Base-by-base conservation (phyloP, 2,888 invertebrate species). In the Synanthedon vespiformis region DNA sequence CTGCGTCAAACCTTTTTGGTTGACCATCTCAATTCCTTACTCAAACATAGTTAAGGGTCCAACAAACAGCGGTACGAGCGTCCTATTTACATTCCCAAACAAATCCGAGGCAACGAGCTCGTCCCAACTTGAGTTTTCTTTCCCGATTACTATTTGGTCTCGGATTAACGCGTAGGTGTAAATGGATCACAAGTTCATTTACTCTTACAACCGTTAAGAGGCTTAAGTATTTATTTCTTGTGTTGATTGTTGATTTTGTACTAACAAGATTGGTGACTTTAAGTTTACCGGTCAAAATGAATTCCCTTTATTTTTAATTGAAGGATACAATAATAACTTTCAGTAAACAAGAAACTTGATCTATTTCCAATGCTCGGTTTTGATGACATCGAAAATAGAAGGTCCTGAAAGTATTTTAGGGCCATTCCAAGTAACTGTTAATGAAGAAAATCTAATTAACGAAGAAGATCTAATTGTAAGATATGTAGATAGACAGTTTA, bases 11-110 rank as follows among this genome's bases (percentile, higher is more conserved):
- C 67, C 62, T 60, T 67, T 70, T 64, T 58, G 59, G 60, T 53
- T 59, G 56, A 55, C 61, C 61, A 60, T 61, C 64, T 73, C 72
- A 65, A 74, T 72, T 72, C 68, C 65, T 65, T 50, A 53, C 50
- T 51, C 73, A 80, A 81, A 81, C 79, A 80, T 72, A 74, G 80
- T 80, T 80, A 80, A 73, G 71, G 68, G 65, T 58, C 66, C 63
- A 57, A 68, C 72, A 77, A 76, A 74, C 64, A 70, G 60, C 61
- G 61, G 58, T 53, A 54, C 60, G 61, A 53, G 48, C 48, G 18
- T 59, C 80, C 80, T 55, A 55, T 57, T 57, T 80, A 70, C 74
- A 67, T 76, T 71, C 58, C 66, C 71, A 62, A 64, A 72, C 70
- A 77, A 79, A 78, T 77, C 70, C 64, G 57, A 6, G 22, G 68